These are phyloP conservation scores for Rhamnusium bicolor DNA, from an alignment of 2,888 invertebrate species.

Conservation along the genomic window DNA sequence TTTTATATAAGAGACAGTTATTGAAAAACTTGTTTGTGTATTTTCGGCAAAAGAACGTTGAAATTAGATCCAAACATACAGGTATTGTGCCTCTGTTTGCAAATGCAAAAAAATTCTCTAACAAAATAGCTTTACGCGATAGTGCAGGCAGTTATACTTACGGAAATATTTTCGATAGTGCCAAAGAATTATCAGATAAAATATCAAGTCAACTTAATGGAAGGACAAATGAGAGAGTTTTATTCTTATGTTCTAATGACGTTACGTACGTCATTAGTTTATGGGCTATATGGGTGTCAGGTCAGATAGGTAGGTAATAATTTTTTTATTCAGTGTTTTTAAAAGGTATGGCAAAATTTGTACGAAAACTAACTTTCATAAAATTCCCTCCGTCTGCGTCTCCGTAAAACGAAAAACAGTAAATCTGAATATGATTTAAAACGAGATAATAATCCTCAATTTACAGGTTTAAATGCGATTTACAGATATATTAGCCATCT, in stretches of 20 bases:
- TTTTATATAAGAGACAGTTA: neutral
- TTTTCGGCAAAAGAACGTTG: neutral
- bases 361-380: too few species aligned
- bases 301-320: conserved; percentile 80
- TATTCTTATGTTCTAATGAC: conserved; percentile 86
- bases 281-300: conserved; percentile 93
- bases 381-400: too few species aligned
- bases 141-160: conserved; percentile 82
- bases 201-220: conserved; percentile 74
- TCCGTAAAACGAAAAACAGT: neutral
- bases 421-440: too few species aligned
- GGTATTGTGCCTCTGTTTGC: conserved; percentile 16
- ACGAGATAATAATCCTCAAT: too few species aligned
- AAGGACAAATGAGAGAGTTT: conserved; percentile 77
- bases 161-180: conserved; percentile 78
- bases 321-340: conserved; percentile 16
- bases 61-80: conserved; percentile 37
- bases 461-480: too few species aligned
- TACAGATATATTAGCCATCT: too few species aligned
- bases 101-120: conserved; percentile 75
- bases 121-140: conserved; percentile 82
- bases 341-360: too few species aligned
- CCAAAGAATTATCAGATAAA: conserved; percentile 77
- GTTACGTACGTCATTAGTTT: conserved; percentile 84
- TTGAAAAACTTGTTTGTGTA: neutral